Conservation (phyloP, 2,113 vertebrate genomes). For the Toxostoma redivivum region DNA sequence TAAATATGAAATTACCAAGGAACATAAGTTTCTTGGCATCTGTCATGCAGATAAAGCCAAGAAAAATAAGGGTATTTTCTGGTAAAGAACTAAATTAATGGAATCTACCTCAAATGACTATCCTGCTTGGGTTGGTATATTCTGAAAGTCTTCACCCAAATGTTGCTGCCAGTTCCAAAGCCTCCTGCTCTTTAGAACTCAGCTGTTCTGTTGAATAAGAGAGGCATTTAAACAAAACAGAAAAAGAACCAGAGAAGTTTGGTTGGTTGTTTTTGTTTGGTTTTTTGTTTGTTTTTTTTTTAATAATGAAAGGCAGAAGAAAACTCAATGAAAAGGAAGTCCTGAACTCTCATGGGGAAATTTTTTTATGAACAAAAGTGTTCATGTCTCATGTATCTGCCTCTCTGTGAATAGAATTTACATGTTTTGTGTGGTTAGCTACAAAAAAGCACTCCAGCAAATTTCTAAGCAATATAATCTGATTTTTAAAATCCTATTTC, state of each 20-base stretch:
- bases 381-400: conserved; percentile 22
- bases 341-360: not conserved
- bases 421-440: conserved; percentile 20
- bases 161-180: conserved; percentile 4
- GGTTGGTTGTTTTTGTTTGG: not conserved
- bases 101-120: not conserved
- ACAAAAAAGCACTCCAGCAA: conserved; percentile 12
- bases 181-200: not conserved
- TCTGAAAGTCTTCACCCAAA: conserved; percentile 15
- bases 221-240: not conserved
- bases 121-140: not conserved
- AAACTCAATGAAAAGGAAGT: not conserved
- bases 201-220: not conserved
- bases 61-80: not conserved
- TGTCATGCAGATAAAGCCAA: conserved; percentile 35
- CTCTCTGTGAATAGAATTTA: conserved; percentile 11
- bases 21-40: conserved; percentile 42
- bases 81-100: conserved; percentile 28
- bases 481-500: conserved; percentile 20
- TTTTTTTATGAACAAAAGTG: not conserved
- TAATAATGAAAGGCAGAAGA: not conserved
- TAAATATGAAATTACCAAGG: conserved; percentile 12
- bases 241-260: not conserved
- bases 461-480: conserved; percentile 29
- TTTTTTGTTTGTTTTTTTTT: not conserved